A percentile compares a stretch with the other conserved stretches of the same genome.
These are phyloP conservation scores for Orussus abietinus DNA, from an alignment of 1,140 invertebrate genomes.

Conservation along the genomic window DNA sequence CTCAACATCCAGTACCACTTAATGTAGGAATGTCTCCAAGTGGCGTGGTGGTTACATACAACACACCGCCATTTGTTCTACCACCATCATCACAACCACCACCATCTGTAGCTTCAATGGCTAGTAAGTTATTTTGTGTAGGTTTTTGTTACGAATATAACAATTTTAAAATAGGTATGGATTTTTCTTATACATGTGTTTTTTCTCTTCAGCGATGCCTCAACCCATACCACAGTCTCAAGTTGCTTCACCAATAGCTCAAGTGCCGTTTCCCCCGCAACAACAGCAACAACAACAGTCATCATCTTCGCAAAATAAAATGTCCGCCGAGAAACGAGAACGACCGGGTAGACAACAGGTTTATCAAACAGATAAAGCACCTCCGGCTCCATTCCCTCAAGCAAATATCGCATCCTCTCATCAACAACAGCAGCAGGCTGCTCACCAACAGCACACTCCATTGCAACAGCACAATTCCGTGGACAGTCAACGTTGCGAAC, in stretches of 20 bases:
- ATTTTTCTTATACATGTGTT: not conserved
- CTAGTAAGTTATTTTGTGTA: not conserved
- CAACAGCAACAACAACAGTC: constrained; percentile 31
- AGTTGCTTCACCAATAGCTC: constrained; percentile 39
- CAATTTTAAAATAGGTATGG: constrained; percentile 1
- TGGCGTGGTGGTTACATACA: constrained; percentile 47
- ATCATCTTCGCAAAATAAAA: constrained; percentile 35
- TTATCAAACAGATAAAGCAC: constrained; percentile 43
- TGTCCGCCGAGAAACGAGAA: constrained; percentile 47
- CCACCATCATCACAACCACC: constrained; percentile 43
- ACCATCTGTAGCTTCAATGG: constrained; percentile 17
- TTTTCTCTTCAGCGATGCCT: constrained; percentile 35
- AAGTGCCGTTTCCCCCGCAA: constrained; percentile 38
- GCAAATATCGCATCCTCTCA: constrained; percentile 37
- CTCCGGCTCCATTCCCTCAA: constrained; percentile 48
- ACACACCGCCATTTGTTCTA: constrained; percentile 46
- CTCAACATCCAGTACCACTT: constrained; percentile 44
- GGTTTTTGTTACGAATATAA: constrained; percentile 1
- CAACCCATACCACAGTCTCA: constrained; percentile 47
- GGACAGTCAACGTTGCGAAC: constrained; percentile 39
- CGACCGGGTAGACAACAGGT: constrained; percentile 43
- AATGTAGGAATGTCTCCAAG: constrained; percentile 47
- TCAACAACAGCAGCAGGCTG: constrained; percentile 34
- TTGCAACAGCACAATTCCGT: constrained; percentile 40
- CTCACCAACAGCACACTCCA: constrained; percentile 28